These are phyloP conservation scores for Melanostoma scalare DNA, from an alignment of 2,888 invertebrate species.

Conservation along the genomic window DNA sequence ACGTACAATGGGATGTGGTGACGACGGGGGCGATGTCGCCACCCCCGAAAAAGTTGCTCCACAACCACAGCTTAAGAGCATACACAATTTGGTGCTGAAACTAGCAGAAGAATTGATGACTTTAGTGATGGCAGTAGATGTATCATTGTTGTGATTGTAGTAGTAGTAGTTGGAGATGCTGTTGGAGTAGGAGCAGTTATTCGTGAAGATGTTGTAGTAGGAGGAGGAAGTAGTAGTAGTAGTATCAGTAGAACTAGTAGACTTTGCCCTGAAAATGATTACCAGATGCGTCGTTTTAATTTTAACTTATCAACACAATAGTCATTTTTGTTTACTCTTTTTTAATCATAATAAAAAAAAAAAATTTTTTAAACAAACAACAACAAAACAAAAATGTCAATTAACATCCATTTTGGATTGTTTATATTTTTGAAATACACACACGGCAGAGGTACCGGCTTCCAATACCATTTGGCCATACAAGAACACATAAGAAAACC, in stretches of 20 bases:
- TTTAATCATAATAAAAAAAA: conserved; percentile 38
- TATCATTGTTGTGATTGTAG: conserved; percentile 77
- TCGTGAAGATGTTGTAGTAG: conserved; percentile 78
- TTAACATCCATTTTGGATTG: too few species aligned
- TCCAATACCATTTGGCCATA: too few species aligned
- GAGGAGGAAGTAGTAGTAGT: conserved; percentile 79
- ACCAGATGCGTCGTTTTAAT: conserved; percentile 81
- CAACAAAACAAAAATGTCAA: not conserved
- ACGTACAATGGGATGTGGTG: conserved; percentile 46
- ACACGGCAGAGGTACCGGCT: conserved; percentile 17
- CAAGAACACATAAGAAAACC: too few species aligned
- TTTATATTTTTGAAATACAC: conserved; percentile 24
- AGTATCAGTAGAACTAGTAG: conserved; percentile 80
- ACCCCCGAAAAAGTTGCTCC: conserved; percentile 64
- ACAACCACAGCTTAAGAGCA: conserved; percentile 62
- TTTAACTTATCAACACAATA: conserved; percentile 70
- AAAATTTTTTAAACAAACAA: not conserved
- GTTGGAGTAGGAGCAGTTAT: conserved; percentile 76
- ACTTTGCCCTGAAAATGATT: conserved; percentile 82
- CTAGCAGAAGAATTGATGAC: conserved; percentile 71
- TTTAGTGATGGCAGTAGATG: conserved; percentile 69
- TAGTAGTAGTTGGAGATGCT: conserved; percentile 78
- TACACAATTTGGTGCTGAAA: conserved; percentile 69
- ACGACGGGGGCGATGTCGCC: conserved; percentile 51
- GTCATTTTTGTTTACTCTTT: conserved; percentile 54